These are phyloP conservation scores for Clarias pachynema DNA, from an alignment of 2,797 vertebrate genomes.

Conservation along the genomic window DNA sequence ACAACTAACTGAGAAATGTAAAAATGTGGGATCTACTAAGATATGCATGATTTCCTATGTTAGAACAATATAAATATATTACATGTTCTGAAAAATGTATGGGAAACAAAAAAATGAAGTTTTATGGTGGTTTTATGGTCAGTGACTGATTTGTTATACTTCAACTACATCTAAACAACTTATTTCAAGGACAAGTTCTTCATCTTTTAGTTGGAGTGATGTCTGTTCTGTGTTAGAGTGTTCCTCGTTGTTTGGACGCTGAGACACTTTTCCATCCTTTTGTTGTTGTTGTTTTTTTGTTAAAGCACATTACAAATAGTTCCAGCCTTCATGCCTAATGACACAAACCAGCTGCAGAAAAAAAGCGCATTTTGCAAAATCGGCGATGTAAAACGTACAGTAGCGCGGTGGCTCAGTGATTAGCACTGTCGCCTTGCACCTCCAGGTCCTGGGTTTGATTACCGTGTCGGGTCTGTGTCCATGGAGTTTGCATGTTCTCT, in stretches of 20 bases:
- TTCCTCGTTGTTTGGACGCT: background rate
- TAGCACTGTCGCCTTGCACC: too few relatives aligned
- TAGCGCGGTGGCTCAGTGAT: too few relatives aligned
- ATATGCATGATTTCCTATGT: background rate
- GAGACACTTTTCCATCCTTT: background rate
- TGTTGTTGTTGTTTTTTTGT: background rate
- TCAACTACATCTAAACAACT: background rate
- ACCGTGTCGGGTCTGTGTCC: too few relatives aligned
- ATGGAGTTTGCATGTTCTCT: too few relatives aligned
- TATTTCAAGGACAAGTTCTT: background rate
- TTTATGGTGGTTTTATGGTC: background rate
- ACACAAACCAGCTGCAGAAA: background rate
- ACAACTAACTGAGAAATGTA: background rate
- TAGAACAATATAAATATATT: background rate
- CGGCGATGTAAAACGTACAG: background rate
- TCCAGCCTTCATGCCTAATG: background rate
- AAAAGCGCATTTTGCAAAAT: background rate
- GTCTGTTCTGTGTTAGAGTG: background rate
- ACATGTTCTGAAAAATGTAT: background rate
- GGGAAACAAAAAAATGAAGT: background rate
- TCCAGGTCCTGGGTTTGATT: too few relatives aligned
- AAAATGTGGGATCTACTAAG: background rate
- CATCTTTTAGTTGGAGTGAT: background rate
- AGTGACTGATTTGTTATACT: background rate
- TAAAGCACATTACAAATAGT: background rate